Evolutionary conservation across 2,113 vertebrate species (phyloP).

Genomic region (Salvelinus fontinalis): DNA sequence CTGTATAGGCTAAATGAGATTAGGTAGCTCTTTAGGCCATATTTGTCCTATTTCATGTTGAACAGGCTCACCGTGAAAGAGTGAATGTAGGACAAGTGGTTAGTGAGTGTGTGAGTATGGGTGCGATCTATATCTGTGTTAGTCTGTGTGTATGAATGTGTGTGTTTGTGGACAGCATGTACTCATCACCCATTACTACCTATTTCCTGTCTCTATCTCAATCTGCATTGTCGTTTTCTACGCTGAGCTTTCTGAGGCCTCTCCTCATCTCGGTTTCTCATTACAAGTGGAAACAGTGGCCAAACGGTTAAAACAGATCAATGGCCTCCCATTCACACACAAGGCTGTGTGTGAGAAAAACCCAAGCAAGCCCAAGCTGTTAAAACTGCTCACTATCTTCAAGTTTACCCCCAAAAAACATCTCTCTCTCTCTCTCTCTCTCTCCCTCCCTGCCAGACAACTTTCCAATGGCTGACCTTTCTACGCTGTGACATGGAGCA

Average conservation of each 20-base stretch:
- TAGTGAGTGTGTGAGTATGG: slow-evolving; percentile 8
- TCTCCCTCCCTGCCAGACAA: slow-evolving; percentile 28
- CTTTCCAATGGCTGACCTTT: slow-evolving; percentile 49
- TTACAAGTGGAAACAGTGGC: slow-evolving; percentile 65
- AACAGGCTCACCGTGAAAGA: slow-evolving; percentile 21
- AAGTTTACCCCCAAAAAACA: too few relatives aligned
- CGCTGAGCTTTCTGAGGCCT: not conserved
- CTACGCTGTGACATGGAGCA: slow-evolving; percentile 26
- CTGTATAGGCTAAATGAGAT: slow-evolving; percentile 34
- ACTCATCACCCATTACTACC: slow-evolving; percentile 1
- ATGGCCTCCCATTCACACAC: slow-evolving; percentile 37
- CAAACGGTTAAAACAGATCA: slow-evolving; percentile 43
- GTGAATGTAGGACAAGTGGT: slow-evolving; percentile 39
- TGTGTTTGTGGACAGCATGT: slow-evolving; percentile 11
- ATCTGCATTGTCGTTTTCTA: not conserved
- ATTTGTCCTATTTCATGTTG: slow-evolving; percentile 40
- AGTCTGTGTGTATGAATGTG: not conserved
- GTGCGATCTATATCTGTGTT: not conserved
- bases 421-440: not conserved
- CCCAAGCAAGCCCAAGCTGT: slow-evolving; percentile 53
- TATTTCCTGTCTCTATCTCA: not conserved
- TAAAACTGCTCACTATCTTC: slow-evolving; percentile 43
- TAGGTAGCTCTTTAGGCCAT: not conserved
- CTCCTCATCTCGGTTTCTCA: slow-evolving; percentile 57
- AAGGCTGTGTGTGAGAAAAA: slow-evolving; percentile 23